A percentile compares a stretch with the other conserved stretches of the same genome.
Conservation (phyloP, 92 coral and sea anemone species). For the Porites cylindrica region DNA sequence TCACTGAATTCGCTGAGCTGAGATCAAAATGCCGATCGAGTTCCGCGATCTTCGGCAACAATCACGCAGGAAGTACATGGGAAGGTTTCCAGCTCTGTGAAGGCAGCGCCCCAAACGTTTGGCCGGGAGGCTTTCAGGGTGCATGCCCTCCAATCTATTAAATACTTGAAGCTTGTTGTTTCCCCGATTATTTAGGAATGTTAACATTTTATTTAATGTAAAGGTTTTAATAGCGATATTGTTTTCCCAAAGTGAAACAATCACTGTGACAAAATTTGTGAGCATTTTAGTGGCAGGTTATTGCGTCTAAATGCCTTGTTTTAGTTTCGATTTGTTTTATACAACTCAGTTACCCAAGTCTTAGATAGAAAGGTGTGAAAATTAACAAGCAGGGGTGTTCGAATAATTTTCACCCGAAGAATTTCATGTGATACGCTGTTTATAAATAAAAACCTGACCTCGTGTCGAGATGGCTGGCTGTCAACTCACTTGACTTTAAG, state of each 20-base stretch:
- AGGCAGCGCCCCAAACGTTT: constrained; percentile 24
- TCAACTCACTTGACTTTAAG: neutral
- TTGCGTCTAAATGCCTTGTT: neutral
- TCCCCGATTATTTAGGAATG: constrained; percentile 18
- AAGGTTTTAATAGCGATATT: neutral
- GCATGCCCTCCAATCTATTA: constrained; percentile 32
- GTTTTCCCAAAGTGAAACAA: neutral
- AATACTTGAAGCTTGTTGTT: neutral
- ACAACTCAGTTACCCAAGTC: no score
- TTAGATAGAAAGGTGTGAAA: neutral
- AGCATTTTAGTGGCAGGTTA: no score
- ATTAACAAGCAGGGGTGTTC: neutral
- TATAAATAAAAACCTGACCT: neutral
- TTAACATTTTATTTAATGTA: constrained; percentile 23
- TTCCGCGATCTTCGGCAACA: neutral
- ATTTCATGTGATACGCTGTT: neutral
- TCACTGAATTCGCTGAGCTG: constrained; percentile 82
- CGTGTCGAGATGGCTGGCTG: no score
- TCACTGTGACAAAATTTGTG: neutral
- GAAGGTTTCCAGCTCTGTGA: neutral
- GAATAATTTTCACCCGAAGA: neutral
- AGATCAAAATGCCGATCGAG: constrained; percentile 64
- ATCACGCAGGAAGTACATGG: neutral
- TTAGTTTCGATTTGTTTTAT: no score
- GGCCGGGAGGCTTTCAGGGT: constrained; percentile 34